phyloP scores from a whole-genome alignment of 2,113 vertebrate genomes.

The Coreoperca whiteheadi region DNA sequence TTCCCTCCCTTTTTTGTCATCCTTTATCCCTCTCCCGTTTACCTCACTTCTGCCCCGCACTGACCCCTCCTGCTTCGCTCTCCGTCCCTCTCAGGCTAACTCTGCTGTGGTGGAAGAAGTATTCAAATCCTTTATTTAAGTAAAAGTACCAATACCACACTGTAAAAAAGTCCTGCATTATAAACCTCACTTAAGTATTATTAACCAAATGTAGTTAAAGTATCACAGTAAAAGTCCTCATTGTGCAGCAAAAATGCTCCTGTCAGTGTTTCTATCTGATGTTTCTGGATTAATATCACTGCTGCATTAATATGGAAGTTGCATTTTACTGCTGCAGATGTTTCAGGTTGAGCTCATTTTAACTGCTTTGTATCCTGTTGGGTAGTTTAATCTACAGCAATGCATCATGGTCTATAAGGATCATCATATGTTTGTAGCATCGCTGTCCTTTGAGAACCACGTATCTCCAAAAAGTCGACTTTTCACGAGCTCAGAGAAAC shows the following conservation, averaged over 20 bases:
- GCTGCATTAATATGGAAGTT: neutral
- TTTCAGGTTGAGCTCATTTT: neutral
- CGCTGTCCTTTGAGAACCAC: too few species aligned
- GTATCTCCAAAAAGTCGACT: too few species aligned
- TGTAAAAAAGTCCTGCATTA: neutral
- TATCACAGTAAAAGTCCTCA: neutral
- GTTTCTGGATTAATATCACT: neutral
- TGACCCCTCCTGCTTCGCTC: neutral
- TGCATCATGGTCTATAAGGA: neutral
- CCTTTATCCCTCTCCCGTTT: constrained; percentile 28
- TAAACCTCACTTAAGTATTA: neutral
- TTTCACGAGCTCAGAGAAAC: too few species aligned
- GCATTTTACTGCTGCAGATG: neutral
- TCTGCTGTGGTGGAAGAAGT: neutral
- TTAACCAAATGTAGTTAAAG: neutral
- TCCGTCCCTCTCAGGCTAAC: neutral
- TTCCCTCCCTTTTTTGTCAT: constrained; percentile 44
- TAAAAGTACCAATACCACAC: neutral
- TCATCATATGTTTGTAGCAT: too few species aligned
- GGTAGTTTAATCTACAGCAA: neutral
- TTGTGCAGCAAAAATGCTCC: neutral
- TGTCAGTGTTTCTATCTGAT: neutral
- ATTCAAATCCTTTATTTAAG: neutral
- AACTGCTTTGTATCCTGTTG: neutral
- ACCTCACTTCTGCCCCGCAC: neutral